Evolutionary conservation across 53 echinoderm and acorn worm genomes (phyloP), one percentile per base, ranked within the genome.

Genomic region (Echinarachnius parma): DNA sequence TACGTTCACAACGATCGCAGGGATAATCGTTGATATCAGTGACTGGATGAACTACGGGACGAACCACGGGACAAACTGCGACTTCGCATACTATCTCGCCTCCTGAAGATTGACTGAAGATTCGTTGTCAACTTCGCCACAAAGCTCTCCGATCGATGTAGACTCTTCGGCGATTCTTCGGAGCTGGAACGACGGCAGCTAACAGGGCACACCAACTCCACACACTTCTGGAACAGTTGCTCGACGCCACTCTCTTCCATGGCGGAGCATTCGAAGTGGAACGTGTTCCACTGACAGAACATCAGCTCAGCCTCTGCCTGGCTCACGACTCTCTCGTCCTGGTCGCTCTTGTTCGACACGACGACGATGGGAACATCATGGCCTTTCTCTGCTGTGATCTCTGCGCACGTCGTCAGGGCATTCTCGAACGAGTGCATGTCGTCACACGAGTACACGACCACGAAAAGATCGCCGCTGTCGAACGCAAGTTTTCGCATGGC

Each of bases 231-330:
- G 15, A 72, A 72, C 26, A 72, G 34, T 36, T 39, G n/a, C 7
- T 1, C 28, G n/a, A 72, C 37, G 0, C 55, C 27, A 39, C 28
- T 16, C 19, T 36, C 74, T 26, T 55, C 56, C 34, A 24, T 56
- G 15, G 74, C 74, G 4, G 74, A 72, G 29, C 74, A 34, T 56
- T 72, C 74, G 0, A 56, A 2, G 5, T 54, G 55, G 55, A 26
- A 72, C 4, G 74, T 72, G 74, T 72, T 72, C 74, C 74, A 72
- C 27, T 72, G 74, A 27, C 74, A 72, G 28, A 72, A 72, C 74
- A 72, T 72, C 18, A 72, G 74, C 28, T 72, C 74, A 15, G 74
- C 74, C 30, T 72, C 74, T 21, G 74, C 56, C 36, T 37, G n/a
- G 16, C 18, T 26, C 34, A 76, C 60, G 37, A 29, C 48, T 74